These are phyloP conservation scores for Anguilla obscura DNA, from an alignment of 2,797 vertebrate species.

Conservation along the genomic window DNA sequence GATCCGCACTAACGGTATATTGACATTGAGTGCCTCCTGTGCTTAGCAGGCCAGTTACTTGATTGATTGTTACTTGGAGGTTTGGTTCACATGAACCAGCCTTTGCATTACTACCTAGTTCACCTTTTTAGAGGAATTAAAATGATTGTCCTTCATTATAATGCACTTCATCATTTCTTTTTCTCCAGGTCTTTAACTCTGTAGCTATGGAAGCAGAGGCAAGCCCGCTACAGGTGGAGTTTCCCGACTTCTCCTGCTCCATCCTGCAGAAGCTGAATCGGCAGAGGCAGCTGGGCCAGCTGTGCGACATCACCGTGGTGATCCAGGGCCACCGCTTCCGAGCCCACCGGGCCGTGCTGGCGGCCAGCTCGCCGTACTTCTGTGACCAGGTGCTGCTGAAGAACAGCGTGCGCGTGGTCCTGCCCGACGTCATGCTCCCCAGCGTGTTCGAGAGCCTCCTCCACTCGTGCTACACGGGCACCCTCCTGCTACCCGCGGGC, in stretches of 20 bases:
- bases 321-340: conserved; percentile 84
- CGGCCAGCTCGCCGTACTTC: conserved; percentile 85
- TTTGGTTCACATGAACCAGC: neutral
- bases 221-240: conserved; percentile 82
- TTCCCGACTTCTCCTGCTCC: conserved; percentile 84
- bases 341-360: conserved; percentile 84
- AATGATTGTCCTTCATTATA: neutral
- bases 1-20: too few relatives aligned
- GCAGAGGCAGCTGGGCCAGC: conserved; percentile 82
- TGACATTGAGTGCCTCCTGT: neutral
- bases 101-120: neutral
- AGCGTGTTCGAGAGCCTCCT: conserved; percentile 86
- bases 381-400: conserved; percentile 87
- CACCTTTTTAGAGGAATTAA: neutral
- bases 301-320: conserved; percentile 83
- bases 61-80: neutral
- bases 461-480: conserved; percentile 80
- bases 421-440: conserved; percentile 86
- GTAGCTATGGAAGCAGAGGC: conserved; percentile 81
- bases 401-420: conserved; percentile 80
- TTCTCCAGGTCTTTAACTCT: conserved; percentile 65
- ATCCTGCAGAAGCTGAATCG: conserved; percentile 84
- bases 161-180: conserved; percentile 36
- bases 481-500: conserved; percentile 77
- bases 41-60: neutral